phyloP scores from a whole-genome alignment of 2,888 invertebrate genomes.

The Catocala sponsa region DNA sequence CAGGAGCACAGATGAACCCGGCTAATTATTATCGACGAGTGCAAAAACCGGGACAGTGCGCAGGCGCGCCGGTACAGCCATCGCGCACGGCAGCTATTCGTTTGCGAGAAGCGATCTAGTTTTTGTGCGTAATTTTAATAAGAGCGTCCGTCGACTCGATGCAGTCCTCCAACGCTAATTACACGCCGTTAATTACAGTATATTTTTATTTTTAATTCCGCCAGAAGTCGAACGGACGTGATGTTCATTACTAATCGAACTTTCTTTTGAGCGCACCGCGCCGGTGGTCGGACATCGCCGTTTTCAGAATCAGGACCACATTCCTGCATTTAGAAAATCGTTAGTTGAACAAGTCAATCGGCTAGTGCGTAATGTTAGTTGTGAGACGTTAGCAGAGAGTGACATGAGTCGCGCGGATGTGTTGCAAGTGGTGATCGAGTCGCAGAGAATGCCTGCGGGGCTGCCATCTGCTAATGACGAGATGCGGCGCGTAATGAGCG shows the following conservation, averaged over 20 bases:
- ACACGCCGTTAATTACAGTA: slow-evolving; percentile 75
- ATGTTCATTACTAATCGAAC: slow-evolving; percentile 68
- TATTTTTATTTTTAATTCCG: slow-evolving; percentile 66
- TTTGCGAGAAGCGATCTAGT: slow-evolving; percentile 65
- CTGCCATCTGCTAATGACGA: slow-evolving; percentile 63
- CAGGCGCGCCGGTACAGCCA: slow-evolving; percentile 72
- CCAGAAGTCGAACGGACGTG: slow-evolving; percentile 65
- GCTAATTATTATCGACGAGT: slow-evolving; percentile 77
- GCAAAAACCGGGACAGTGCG: slow-evolving; percentile 74
- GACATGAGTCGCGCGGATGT: not conserved
- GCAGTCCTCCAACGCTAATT: slow-evolving; percentile 70
- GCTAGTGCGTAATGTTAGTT: slow-evolving; percentile 21
- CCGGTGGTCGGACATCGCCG: slow-evolving; percentile 44
- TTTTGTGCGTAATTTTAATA: slow-evolving; percentile 71
- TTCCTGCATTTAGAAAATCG: slow-evolving; percentile 43
- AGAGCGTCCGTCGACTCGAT: slow-evolving; percentile 63
- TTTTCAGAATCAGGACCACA: slow-evolving; percentile 39
- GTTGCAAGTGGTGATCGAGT: slow-evolving; percentile 11
- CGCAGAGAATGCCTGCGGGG: slow-evolving; percentile 31
- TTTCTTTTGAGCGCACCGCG: slow-evolving; percentile 58
- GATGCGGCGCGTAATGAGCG: slow-evolving; percentile 62
- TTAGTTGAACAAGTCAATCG: slow-evolving; percentile 42
- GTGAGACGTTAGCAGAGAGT: slow-evolving; percentile 15
- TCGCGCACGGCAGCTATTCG: slow-evolving; percentile 72
- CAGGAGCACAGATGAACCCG: slow-evolving; percentile 79